Evolutionary conservation across 2,113 vertebrate species (phyloP).

Genomic region (Syrmaticus mikado): DNA sequence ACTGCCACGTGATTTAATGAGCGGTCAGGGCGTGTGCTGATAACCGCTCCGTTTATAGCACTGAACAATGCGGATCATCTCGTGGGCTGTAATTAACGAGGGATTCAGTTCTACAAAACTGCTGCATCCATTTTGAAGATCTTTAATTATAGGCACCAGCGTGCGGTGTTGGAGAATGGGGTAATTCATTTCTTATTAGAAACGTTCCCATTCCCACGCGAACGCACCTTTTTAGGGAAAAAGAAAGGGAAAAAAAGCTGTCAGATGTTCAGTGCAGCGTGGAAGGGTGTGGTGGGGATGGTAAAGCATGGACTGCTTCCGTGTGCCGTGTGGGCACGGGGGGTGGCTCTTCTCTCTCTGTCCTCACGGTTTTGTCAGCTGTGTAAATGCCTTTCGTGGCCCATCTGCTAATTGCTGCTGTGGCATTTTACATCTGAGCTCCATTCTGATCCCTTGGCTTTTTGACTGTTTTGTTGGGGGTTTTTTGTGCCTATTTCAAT

Average conservation of each 20-base stretch:
- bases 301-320: fast-evolving
- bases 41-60: background rate
- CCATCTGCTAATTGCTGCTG: background rate
- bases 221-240: background rate
- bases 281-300: background rate
- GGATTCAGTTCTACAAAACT: background rate
- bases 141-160: background rate
- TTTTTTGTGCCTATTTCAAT: background rate
- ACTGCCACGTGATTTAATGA: background rate
- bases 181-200: background rate
- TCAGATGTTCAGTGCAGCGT: background rate
- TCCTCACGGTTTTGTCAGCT: background rate
- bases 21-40: background rate
- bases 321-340: background rate
- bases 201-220: background rate
- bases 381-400: background rate
- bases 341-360: background rate
- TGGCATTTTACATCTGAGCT: background rate
- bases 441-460: background rate
- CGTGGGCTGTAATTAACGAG: background rate
- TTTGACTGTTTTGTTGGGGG: background rate
- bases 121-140: background rate
- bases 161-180: background rate
- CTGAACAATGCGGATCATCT: background rate
- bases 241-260: background rate